Conservation (phyloP, 2,797 vertebrate species). For the Distichodus sexfasciatus region DNA sequence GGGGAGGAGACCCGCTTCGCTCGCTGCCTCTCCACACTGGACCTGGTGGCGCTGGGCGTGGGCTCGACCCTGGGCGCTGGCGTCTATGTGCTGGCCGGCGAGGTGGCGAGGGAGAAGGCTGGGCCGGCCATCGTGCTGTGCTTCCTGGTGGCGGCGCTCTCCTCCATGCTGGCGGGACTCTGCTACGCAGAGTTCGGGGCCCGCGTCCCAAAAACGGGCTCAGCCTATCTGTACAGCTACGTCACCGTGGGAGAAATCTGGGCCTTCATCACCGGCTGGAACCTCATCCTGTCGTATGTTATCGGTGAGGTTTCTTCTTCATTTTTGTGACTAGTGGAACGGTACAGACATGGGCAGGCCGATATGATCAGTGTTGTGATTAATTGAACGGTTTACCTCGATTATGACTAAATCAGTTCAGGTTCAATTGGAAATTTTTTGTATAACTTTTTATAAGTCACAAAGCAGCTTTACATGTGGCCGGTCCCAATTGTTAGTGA, state of each 20-base stretch:
- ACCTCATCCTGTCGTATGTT: slow-evolving; percentile 95
- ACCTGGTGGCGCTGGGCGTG: slow-evolving; percentile 90
- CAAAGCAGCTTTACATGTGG: no score
- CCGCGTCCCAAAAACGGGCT: slow-evolving; percentile 91
- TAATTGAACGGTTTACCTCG: no score
- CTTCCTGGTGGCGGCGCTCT: slow-evolving; percentile 90
- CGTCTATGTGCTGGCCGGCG: slow-evolving; percentile 89
- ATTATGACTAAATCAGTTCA: no score
- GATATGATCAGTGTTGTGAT: no score
- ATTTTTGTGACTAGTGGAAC: no score
- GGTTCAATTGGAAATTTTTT: no score
- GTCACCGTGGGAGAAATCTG: slow-evolving; percentile 96
- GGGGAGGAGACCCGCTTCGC: slow-evolving; percentile 79
- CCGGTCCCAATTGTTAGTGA: no score
- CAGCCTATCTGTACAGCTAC: slow-evolving; percentile 95
- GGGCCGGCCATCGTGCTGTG: slow-evolving; percentile 92
- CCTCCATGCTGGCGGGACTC: slow-evolving; percentile 91
- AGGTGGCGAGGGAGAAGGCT: slow-evolving; percentile 89
- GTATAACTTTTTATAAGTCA: no score
- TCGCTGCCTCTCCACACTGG: slow-evolving; percentile 90
- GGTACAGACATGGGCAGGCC: no score
- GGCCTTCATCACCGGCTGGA: slow-evolving; percentile 97
- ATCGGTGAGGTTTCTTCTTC: slow-evolving; percentile 77
- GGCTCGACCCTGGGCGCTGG: slow-evolving; percentile 92
- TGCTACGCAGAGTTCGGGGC: slow-evolving; percentile 97